Evolutionary conservation across 2,888 invertebrate species (phyloP).

Genomic region (Pharmacophagus antenor): DNA sequence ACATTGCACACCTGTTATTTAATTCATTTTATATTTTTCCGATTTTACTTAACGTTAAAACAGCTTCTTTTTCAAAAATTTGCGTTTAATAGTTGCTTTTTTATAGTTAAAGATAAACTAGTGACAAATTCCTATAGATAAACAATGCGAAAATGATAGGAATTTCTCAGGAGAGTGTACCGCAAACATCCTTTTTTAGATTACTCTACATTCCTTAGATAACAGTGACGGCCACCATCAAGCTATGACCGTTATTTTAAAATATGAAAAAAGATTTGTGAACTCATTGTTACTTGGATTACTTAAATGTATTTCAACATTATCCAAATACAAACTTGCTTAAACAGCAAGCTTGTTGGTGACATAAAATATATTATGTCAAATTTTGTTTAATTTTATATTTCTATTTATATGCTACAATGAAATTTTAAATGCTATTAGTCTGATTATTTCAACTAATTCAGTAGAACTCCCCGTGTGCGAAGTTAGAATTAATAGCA

Average conservation of each 20-base stretch:
- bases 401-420: too few species aligned
- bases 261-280: slow-evolving; percentile 10
- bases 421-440: too few species aligned
- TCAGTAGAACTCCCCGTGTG: too few species aligned
- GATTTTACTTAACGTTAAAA: too few species aligned
- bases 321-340: not conserved
- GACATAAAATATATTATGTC: not conserved
- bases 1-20: too few species aligned
- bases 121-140: slow-evolving; percentile 14
- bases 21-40: too few species aligned
- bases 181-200: slow-evolving; percentile 45
- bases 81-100: not conserved
- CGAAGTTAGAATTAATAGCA: not conserved
- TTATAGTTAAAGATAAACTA: slow-evolving; percentile 7
- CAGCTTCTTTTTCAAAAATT: not conserved
- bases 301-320: not conserved
- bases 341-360: not conserved
- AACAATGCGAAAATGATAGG: slow-evolving; percentile 31
- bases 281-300: not conserved
- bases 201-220: slow-evolving; percentile 48
- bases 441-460: too few species aligned
- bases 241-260: slow-evolving; percentile 29
- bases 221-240: slow-evolving; percentile 42
- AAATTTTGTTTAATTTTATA: too few species aligned
- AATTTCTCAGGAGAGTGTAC: slow-evolving; percentile 44